These are phyloP conservation scores for Drosophila birchii DNA, from an alignment of 2,888 invertebrate species.

Conservation along the genomic window DNA sequence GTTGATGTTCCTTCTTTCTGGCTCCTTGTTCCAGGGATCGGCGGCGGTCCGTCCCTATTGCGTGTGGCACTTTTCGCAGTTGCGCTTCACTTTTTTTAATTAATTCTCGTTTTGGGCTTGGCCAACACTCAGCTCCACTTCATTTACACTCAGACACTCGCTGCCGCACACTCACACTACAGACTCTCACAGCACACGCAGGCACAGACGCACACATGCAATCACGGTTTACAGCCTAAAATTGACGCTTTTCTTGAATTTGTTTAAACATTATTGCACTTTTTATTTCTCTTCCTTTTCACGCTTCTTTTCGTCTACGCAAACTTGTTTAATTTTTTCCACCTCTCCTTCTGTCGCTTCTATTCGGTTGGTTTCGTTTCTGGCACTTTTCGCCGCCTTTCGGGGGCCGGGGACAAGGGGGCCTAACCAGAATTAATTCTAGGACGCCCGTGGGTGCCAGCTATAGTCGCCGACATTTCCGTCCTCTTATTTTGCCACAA, in stretches of 20 bases:
- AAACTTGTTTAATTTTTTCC: conserved; percentile 66
- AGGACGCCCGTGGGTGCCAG: conserved; percentile 24
- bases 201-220: conserved; percentile 41
- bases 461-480: conserved; percentile 24
- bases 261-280: conserved; percentile 58
- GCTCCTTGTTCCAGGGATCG: conserved; percentile 44
- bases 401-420: conserved; percentile 27
- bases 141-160: conserved; percentile 62
- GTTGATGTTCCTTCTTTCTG: conserved; percentile 41
- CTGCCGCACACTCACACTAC: conserved; percentile 26
- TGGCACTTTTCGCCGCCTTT: conserved; percentile 61
- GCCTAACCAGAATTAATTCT: conserved; percentile 24
- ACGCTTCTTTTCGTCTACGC: conserved; percentile 58
- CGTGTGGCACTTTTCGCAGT: conserved; percentile 35
- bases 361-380: conserved; percentile 45
- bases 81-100: conserved; percentile 26
- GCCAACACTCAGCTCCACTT: conserved; percentile 62
- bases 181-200: conserved; percentile 39
- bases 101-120: conserved; percentile 81
- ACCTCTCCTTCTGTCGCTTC: conserved; percentile 29
- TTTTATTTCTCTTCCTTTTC: conserved; percentile 64
- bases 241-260: conserved; percentile 50
- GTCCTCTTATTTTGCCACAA: conserved; percentile 19
- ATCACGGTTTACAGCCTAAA: conserved; percentile 50
- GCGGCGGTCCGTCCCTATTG: conserved; percentile 49